Conservation (phyloP, 2,888 invertebrate species). For the Watsonalla cultraria region DNA sequence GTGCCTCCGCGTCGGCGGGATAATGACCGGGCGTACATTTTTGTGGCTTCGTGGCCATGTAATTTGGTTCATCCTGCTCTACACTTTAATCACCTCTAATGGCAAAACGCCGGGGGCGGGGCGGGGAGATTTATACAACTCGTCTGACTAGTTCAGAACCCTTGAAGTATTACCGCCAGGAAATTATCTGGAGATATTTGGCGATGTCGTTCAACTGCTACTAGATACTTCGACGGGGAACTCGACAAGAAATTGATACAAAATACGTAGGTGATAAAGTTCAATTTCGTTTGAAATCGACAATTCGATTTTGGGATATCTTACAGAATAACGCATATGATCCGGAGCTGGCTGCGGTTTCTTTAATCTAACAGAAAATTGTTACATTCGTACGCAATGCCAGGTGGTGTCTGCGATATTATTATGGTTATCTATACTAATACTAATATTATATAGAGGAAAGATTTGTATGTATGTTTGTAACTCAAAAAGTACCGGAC, state of each 20-base stretch:
- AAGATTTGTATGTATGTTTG: no score
- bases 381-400: not conserved
- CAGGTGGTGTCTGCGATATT: not conserved
- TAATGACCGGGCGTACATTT: slow-evolving; percentile 56
- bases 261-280: no score
- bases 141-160: slow-evolving; percentile 21
- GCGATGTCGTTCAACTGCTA: not conserved
- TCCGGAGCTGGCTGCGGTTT: not conserved
- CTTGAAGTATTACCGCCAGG: not conserved
- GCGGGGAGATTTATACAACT: slow-evolving; percentile 53
- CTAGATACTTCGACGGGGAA: no score
- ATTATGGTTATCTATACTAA: no score
- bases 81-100: slow-evolving; percentile 64
- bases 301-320: no score
- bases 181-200: not conserved
- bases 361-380: not conserved
- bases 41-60: slow-evolving; percentile 48
- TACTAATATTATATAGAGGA: no score
- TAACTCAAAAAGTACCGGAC: no score
- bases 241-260: no score
- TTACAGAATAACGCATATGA: not conserved
- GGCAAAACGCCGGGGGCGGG: slow-evolving; percentile 45
- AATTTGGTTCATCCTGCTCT: slow-evolving; percentile 69
- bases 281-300: no score
- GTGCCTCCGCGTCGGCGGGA: slow-evolving; percentile 37